Base-by-base conservation (phyloP, 2,113 vertebrate genomes). In the Heterotilapia buettikoferi region DNA sequence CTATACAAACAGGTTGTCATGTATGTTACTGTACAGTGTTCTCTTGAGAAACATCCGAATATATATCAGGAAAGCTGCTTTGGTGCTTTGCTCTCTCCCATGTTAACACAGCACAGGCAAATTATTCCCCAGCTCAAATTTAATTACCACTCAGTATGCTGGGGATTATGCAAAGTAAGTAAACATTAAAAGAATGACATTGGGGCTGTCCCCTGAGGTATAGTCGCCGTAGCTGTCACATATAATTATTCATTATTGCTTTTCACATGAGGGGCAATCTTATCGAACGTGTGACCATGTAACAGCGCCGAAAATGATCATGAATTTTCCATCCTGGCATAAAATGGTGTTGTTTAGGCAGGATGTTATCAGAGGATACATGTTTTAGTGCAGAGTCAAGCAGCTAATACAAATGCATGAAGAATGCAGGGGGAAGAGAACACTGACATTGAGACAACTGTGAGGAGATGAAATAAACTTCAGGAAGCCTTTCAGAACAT, bases 131-230 rank as follows among this genome's bases (percentile, higher is more conserved):
- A 10, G 45, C 36, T 89, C 59, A 83, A 80, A 88, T 89, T 89
- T 86, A 92, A 95, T 94, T 91, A 92, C 40, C 40, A 31, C 73
- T 76, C 78, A 84, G 63, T 73, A 16, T 87, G 45, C 68, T 71
- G 66, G 63, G 88, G 91, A 94, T 94, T 93, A 93, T 93, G 92
- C 73, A 92, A 91, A 95, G 61, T 68, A 59, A 78, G 87, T 90
- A 86, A 93, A 94, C 87, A 91, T 73, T 50, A 54, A 63, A 80
- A 24, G 71, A 90, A 59, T 82, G 82, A 91, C 92, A 83, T 38
- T 52, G 4, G n/a, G 13, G 66, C 76, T 73, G 36, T 82, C 83
- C 53, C 87, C 80, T 38, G 52, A 71, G 80, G 88, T 54, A 66
- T 40, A 33, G 38, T n/a, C 24, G n/a, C 38, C 13, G 5, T 47